Evolutionary conservation across 2,888 invertebrate species (phyloP).

Genomic region (Nasonia oneida): DNA sequence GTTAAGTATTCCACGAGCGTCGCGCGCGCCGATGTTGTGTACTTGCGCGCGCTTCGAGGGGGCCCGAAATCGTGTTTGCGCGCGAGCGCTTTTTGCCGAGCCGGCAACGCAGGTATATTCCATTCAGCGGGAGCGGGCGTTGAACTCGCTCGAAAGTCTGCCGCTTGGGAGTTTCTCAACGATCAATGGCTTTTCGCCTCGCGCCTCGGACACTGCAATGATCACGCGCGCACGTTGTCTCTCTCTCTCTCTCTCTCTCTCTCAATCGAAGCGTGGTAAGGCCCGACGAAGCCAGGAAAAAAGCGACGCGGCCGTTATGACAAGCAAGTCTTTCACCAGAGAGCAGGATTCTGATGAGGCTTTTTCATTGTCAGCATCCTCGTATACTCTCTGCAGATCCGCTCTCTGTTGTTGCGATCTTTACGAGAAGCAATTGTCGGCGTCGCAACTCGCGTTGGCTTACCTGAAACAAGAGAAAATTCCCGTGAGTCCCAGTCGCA

Average conservation of each 20-base stretch:
- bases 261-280: not conserved
- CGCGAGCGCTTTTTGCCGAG: conserved; percentile 12
- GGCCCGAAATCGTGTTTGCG: conserved; percentile 20
- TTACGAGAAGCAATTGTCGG: not conserved
- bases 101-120: not conserved
- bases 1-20: conserved; percentile 43
- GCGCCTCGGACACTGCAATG: not conserved
- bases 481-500: no score
- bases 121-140: not conserved
- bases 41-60: not conserved
- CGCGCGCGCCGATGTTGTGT: conserved; percentile 8
- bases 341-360: not conserved
- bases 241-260: not conserved
- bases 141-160: not conserved
- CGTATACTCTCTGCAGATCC: not conserved
- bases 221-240: not conserved
- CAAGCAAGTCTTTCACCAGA: not conserved
- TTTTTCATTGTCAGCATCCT: not conserved
- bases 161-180: not conserved
- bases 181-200: not conserved
- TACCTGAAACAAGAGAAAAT: conserved; percentile 14
- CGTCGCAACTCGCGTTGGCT: not conserved
- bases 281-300: not conserved
- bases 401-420: not conserved
- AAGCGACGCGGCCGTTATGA: not conserved